Percentiles rank a stretch among this genome's conserved stretches.
Conservation (phyloP, 1,140 invertebrate species). For the Drosophila orena region DNA sequence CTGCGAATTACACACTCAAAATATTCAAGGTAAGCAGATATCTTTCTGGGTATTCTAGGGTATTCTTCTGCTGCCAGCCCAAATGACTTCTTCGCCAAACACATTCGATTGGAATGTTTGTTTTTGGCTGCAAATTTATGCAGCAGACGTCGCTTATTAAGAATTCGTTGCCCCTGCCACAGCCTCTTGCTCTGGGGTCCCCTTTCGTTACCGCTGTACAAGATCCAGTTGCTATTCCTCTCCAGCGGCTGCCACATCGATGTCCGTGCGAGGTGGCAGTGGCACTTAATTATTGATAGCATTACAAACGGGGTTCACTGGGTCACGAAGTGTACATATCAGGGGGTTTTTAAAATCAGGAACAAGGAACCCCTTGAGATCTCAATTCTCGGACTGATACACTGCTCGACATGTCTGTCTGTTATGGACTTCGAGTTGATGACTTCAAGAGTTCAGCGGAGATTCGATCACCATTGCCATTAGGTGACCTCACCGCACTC, state of each 20-base stretch:
- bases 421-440: neutral
- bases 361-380: conserved; percentile 24
- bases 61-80: neutral
- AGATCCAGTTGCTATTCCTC: conserved; percentile 16
- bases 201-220: neutral
- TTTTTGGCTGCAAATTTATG: conserved; percentile 75
- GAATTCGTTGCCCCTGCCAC: conserved; percentile 55
- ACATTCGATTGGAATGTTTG: conserved; percentile 34
- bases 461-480: neutral
- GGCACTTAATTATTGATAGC: conserved; percentile 82
- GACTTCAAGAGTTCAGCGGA: no score
- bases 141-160: conserved; percentile 78
- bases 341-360: conserved; percentile 1
- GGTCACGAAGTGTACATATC: conserved; percentile 64
- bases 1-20: neutral
- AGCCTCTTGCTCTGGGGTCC: conserved; percentile 5
- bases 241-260: conserved; percentile 18
- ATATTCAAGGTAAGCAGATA: neutral
- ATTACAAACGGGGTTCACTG: conserved; percentile 76
- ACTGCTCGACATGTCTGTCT: neutral
- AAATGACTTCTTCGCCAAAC: neutral
- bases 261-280: conserved; percentile 68
- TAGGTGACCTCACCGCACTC: conserved; percentile 88
- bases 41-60: conserved; percentile 22
- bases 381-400: conserved; percentile 34